Base-by-base conservation (phyloP, 1,140 invertebrate species). In the Trichonephila inaurata region DNA sequence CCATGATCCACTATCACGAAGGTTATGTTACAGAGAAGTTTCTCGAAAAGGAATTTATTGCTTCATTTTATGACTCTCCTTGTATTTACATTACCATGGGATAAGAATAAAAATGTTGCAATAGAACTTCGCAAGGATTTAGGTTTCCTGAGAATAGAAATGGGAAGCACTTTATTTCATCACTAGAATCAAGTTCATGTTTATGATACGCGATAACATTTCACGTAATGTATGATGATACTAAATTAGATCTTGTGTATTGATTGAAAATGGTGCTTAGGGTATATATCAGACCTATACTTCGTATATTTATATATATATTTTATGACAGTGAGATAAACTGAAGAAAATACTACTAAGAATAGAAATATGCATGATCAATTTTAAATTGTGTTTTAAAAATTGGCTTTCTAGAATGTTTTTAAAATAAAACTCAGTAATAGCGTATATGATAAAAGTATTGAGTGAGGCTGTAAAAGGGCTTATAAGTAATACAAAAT, bases 31-130 rank as follows among this genome's bases (percentile, higher is more conserved):
- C 61, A 44, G 58, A 61, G 33, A 88, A 88, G 66, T 88, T 88
- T 69, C 86, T 66, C 86, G 86, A 88, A 88, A 64, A 64, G 62
- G 60, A 66, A 66, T 66, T 88, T 88, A 88, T 44, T 85, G 44
- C 21, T 21, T 12, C 58, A 33, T 88, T 88, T 88, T 88, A 88
- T 88, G 62, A 44, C 28, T 8, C 33, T 24, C 33, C 44, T 64
- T 24, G 86, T 24, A 33, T 64, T 66, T 88, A 66, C 62, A 88
- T 88, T 66, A 66, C 86, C 58, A 44, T 28, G 60, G 66, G 86
- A 62, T 21, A 28, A 61, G 86, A 88, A 88, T 88, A 88, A 62
- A 66, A 66, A 88, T 88, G 62, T 28, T 28, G 18, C 83, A 12
- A 44, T n/a, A 58, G 60, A 61, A 85, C 18, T 60, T 58, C 4